phyloP scores from a whole-genome alignment of 1,140 invertebrate genomes.

The Solen grandis region DNA sequence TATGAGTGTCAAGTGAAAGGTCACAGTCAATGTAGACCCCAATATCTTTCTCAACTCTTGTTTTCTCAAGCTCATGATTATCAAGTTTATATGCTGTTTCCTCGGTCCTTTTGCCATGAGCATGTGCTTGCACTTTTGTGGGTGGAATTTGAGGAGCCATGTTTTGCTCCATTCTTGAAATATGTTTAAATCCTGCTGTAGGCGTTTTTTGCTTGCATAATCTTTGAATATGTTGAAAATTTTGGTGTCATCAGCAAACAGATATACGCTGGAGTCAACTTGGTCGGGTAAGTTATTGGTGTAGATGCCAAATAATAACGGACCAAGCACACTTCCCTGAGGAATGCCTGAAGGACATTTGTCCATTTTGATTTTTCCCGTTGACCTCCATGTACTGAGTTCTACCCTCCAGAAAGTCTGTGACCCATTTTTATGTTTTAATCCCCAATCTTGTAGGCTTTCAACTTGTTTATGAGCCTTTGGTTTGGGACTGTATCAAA shows the following conservation, averaged over 20 bases:
- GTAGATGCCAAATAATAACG: slow-evolving; percentile 22
- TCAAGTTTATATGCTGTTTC: no score
- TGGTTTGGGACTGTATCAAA: background rate
- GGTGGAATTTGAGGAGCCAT: slow-evolving; percentile 11
- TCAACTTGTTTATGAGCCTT: slow-evolving; percentile 5
- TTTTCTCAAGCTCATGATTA: no score
- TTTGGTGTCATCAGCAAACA: slow-evolving; percentile 27
- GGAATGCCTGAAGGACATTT: slow-evolving; percentile 17
- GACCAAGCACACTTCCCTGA: slow-evolving; percentile 27
- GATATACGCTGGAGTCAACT: background rate
- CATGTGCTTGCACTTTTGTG: slow-evolving; percentile 14
- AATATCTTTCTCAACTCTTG: no score
- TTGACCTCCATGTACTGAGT: background rate
- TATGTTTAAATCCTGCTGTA: no score
- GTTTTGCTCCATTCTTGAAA: background rate
- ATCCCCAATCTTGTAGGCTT: slow-evolving; percentile 16
- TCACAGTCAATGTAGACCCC: no score
- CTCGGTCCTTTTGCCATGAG: no score
- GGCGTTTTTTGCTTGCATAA: background rate
- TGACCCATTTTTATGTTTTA: slow-evolving; percentile 2
- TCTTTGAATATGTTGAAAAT: background rate
- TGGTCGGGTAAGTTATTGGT: slow-evolving; percentile 11
- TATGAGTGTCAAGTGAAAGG: no score
- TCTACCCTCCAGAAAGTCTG: background rate
- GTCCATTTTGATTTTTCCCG: background rate